Evolutionary conservation across 1,140 invertebrate genomes (phyloP).

Genomic region (Drosophila paulistorum): DNA sequence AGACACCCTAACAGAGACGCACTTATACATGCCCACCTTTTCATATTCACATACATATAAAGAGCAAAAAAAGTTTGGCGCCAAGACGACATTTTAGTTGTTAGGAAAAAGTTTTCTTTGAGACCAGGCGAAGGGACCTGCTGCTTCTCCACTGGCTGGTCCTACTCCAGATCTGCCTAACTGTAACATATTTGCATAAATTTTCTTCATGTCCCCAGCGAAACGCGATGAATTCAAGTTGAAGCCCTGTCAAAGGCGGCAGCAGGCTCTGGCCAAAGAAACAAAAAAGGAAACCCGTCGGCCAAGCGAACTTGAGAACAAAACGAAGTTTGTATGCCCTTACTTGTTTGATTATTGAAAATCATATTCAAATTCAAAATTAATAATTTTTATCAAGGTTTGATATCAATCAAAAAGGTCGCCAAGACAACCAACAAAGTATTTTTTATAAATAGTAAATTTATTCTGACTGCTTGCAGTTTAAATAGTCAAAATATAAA

Average conservation of each 20-base stretch:
- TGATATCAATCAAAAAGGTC: too few species aligned
- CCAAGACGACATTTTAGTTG: conserved; percentile 64
- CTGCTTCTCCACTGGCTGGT: conserved; percentile 5
- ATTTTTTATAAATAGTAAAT: too few species aligned
- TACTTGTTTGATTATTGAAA: too few species aligned
- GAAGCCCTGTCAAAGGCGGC: conserved; percentile 52
- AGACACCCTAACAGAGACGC: not conserved
- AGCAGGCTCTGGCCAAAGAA: not conserved
- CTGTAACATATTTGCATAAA: conserved; percentile 72
- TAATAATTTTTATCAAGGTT: too few species aligned
- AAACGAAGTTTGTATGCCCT: not conserved
- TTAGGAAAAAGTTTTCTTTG: conserved; percentile 49
- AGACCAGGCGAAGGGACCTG: conserved; percentile 4
- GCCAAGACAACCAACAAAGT: too few species aligned
- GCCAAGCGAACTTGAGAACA: not conserved
- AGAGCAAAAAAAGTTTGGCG: conserved; percentile 58
- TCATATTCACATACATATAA: conserved; percentile 1
- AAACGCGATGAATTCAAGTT: conserved; percentile 52
- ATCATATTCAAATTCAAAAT: too few species aligned
- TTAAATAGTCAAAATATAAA: too few species aligned
- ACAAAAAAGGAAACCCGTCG: not conserved
- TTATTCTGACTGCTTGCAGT: too few species aligned
- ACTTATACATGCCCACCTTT: not conserved
- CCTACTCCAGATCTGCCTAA: conserved; percentile 17
- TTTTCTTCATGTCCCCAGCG: conserved; percentile 37